Percentiles rank a stretch among this genome's conserved stretches.
Conservation (phyloP, 2,797 vertebrate species). For the Anas capensis region DNA sequence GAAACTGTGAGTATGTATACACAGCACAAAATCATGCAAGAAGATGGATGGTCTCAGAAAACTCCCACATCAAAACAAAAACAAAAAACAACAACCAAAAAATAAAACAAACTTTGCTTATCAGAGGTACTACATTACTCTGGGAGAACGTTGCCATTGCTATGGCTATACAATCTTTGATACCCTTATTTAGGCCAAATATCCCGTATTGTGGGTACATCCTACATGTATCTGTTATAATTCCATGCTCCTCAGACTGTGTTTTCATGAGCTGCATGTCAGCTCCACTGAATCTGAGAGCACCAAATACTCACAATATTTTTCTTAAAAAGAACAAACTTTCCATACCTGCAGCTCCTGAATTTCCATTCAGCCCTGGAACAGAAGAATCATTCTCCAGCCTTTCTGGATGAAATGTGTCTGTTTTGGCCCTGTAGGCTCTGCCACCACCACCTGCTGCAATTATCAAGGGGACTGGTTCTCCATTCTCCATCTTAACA, state of each 20-base stretch:
- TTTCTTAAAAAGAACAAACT: constrained; percentile 8
- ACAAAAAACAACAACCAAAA: too few relatives aligned
- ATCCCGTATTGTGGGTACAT: not conserved
- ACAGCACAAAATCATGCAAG: not conserved
- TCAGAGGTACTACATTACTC: not conserved
- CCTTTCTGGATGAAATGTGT: constrained; percentile 86
- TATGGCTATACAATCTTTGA: not conserved
- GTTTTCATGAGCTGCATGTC: not conserved
- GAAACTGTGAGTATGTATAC: not conserved
- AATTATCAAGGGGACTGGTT: constrained; percentile 89
- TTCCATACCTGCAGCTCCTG: constrained; percentile 90
- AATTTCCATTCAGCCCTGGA: constrained; percentile 91
- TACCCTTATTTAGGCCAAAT: not conserved
- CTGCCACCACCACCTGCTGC: constrained; percentile 95
- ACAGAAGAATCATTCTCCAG: constrained; percentile 88
- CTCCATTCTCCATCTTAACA: constrained; percentile 88
- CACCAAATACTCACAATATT: not conserved
- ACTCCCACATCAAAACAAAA: not conserved
- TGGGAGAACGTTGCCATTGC: not conserved
- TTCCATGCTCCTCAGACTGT: not conserved
- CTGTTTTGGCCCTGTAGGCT: constrained; percentile 92
- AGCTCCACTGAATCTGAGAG: not conserved
- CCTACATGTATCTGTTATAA: not conserved
- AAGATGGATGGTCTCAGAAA: not conserved
- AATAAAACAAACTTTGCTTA: not conserved